Conservation (phyloP, 1,140 invertebrate species). For the Drosophila willistoni region DNA sequence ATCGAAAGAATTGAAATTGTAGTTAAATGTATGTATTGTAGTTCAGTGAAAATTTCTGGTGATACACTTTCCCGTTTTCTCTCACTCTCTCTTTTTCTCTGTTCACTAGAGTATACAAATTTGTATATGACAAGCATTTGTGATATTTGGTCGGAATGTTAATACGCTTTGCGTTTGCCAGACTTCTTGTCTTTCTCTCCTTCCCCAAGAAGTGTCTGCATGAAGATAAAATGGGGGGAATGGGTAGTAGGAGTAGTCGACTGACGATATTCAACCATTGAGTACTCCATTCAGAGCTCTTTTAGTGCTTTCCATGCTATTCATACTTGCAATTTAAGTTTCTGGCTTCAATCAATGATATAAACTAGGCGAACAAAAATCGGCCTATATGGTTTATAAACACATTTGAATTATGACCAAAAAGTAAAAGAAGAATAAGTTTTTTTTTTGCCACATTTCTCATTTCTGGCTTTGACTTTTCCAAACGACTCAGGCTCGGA, state of each 20-base stretch:
- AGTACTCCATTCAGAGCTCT: slow-evolving; percentile 44
- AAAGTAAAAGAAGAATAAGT: background rate
- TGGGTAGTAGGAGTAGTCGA: slow-evolving; percentile 19
- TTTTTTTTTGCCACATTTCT: slow-evolving; percentile 52
- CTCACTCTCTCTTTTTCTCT: background rate
- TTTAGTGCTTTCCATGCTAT: slow-evolving; percentile 7
- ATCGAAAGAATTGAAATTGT: too few species aligned
- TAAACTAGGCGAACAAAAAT: slow-evolving; percentile 31
- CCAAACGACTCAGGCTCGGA: background rate
- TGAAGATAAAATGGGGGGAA: background rate
- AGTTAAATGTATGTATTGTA: background rate
- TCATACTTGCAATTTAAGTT: slow-evolving; percentile 4
- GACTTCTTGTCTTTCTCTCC: background rate
- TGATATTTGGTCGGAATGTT: slow-evolving; percentile 57
- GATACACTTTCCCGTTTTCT: background rate
- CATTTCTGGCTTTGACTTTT: slow-evolving; percentile 56
- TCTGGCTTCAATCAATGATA: slow-evolving; percentile 16
- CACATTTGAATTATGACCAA: slow-evolving; percentile 74
- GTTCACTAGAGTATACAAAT: slow-evolving; percentile 34
- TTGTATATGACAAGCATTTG: slow-evolving; percentile 46
- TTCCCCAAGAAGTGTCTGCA: background rate
- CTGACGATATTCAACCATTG: slow-evolving; percentile 44
- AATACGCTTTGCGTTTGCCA: slow-evolving; percentile 44
- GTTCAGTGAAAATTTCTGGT: background rate
- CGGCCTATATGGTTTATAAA: slow-evolving; percentile 61